Evolutionary conservation across 2,888 invertebrate species (phyloP).

Genomic region (Zhengitettix transpicula): DNA sequence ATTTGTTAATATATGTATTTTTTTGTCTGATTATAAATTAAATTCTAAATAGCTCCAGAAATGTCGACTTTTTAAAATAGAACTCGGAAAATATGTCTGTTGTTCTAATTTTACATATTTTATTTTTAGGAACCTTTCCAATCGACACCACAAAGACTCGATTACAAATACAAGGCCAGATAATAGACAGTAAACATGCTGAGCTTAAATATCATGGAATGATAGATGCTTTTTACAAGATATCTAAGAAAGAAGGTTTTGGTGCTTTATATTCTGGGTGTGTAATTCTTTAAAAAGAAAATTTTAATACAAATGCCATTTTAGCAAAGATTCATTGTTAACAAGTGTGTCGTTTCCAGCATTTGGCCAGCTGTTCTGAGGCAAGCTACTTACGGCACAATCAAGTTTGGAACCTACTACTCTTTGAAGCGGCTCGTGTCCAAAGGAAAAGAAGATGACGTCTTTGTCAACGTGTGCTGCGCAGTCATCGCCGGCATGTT

Average conservation of each 20-base stretch:
- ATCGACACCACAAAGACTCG: conserved; percentile 90
- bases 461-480: conserved; percentile 60
- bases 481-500: conserved; percentile 76
- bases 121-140: conserved; percentile 79
- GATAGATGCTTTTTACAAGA: conserved; percentile 79
- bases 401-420: conserved; percentile 92
- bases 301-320: not conserved
- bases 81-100: no score
- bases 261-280: conserved; percentile 75
- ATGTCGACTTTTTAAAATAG: no score
- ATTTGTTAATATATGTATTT: no score
- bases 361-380: conserved; percentile 84
- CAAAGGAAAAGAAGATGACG: conserved; percentile 32
- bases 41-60: no score
- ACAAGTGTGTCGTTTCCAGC: conserved; percentile 31
- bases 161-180: conserved; percentile 87
- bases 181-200: conserved; percentile 55
- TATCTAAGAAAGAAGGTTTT: conserved; percentile 72
- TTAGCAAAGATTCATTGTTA: not conserved
- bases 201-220: conserved; percentile 73
- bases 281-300: conserved; percentile 8
- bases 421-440: conserved; percentile 59
- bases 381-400: conserved; percentile 90
- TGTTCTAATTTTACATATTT: no score
- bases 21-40: no score